These are phyloP conservation scores for Himalopsyche kuldschensis DNA, from an alignment of 2,888 invertebrate genomes.

Conservation along the genomic window DNA sequence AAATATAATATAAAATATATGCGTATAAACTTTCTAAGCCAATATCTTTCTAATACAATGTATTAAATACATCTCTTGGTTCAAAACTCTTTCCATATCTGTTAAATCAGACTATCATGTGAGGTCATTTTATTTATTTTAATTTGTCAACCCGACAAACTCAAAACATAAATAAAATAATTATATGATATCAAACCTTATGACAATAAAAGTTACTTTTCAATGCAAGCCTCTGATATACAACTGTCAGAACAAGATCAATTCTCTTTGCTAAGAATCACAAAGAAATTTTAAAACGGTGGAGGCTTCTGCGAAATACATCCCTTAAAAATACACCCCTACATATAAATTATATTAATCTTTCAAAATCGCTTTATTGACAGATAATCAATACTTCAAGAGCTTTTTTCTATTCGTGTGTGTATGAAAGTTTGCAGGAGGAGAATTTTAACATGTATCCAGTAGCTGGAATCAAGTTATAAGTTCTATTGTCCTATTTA, in stretches of 20 bases:
- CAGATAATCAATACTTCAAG: slow-evolving; percentile 24
- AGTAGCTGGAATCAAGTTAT: neutral
- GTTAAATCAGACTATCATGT: too few relatives aligned
- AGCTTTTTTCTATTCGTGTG: slow-evolving; percentile 8
- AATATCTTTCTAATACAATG: too few relatives aligned
- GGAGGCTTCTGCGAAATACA: neutral
- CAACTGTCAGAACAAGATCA: neutral
- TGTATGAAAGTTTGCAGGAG: neutral
- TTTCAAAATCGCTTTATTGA: slow-evolving; percentile 27
- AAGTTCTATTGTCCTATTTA: too few relatives aligned
- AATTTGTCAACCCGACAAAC: too few relatives aligned
- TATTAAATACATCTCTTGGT: too few relatives aligned
- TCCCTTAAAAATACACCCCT: slow-evolving; percentile 5
- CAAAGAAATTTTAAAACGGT: slow-evolving; percentile 27
- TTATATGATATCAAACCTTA: too few relatives aligned
- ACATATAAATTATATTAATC: slow-evolving; percentile 24
- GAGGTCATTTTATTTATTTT: too few relatives aligned
- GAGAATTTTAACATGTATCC: neutral
- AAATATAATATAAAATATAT: too few relatives aligned
- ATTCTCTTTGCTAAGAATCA: neutral
- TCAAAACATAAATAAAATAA: too few relatives aligned
- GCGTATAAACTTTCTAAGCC: too few relatives aligned
- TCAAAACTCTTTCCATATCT: too few relatives aligned
- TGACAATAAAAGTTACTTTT: neutral
- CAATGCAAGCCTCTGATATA: neutral